phyloP scores from a whole-genome alignment of 2,888 invertebrate genomes.

The Elegia similella region DNA sequence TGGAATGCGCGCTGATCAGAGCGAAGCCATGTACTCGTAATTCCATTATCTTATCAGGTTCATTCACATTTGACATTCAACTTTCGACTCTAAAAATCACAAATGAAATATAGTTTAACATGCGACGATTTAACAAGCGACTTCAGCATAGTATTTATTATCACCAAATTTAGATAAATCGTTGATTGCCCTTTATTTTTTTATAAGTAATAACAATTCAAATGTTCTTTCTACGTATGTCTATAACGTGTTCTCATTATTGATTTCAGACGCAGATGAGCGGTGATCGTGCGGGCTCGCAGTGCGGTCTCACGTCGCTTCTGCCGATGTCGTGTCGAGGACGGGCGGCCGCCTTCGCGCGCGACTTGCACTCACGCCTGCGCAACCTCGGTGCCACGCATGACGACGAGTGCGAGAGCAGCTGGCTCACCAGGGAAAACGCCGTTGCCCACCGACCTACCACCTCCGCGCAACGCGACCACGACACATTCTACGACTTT shows the following conservation, averaged over 20 bases:
- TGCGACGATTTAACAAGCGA: too few species aligned
- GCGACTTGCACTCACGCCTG: constrained; percentile 87
- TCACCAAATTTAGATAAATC: too few species aligned
- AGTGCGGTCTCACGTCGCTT: constrained; percentile 86
- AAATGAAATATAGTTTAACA: constrained; percentile 10
- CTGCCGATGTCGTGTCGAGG: constrained; percentile 90
- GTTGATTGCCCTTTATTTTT: too few species aligned
- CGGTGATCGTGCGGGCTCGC: constrained; percentile 77
- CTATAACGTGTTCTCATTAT: constrained; percentile 26
- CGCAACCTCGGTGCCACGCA: constrained; percentile 84
- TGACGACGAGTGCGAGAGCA: constrained; percentile 66
- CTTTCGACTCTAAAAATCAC: constrained; percentile 43
- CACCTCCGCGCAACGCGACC: constrained; percentile 53
- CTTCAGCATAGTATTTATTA: too few species aligned
- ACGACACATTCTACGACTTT: constrained; percentile 85
- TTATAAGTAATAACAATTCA: too few species aligned
- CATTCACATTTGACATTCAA: constrained; percentile 76
- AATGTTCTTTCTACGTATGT: background rate
- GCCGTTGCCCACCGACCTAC: constrained; percentile 41
- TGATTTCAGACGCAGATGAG: constrained; percentile 78
- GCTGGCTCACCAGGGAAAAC: constrained; percentile 61
- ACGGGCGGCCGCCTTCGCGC: constrained; percentile 90
- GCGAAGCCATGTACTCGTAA: constrained; percentile 43
- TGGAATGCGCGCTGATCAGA: constrained; percentile 43
- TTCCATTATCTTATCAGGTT: constrained; percentile 67